A percentile compares a stretch with the other conserved stretches of the same genome.
These are phyloP conservation scores for Dorcus hopei DNA, from an alignment of 2,888 invertebrate genomes.

Conservation along the genomic window DNA sequence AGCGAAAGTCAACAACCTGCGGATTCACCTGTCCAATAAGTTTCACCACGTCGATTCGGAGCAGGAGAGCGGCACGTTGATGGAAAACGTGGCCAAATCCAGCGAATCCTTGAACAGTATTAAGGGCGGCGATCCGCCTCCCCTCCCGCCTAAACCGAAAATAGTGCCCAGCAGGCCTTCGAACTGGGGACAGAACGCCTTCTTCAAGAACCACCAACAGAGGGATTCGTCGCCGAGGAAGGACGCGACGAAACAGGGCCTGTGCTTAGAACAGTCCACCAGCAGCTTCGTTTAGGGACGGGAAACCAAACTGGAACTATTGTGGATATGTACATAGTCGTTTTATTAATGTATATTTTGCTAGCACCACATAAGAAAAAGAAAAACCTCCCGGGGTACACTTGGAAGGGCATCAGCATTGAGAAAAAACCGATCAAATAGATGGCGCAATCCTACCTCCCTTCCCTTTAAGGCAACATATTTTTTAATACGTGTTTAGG, in stretches of 20 bases:
- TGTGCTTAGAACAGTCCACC: constrained; percentile 61
- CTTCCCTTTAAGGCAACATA: too few relatives aligned
- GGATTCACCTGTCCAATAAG: constrained; percentile 28
- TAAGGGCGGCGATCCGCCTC: constrained; percentile 55
- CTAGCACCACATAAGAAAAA: too few relatives aligned
- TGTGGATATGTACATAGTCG: too few relatives aligned
- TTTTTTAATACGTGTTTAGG: too few relatives aligned
- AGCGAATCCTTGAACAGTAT: constrained; percentile 1
- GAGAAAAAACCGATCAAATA: too few relatives aligned
- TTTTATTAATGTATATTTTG: too few relatives aligned
- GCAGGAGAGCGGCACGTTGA: constrained; percentile 28
- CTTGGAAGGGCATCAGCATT: too few relatives aligned
- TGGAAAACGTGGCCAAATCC: constrained; percentile 27
- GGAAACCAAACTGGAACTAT: not conserved
- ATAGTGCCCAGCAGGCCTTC: constrained; percentile 62
- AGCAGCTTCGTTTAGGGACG: constrained; percentile 61
- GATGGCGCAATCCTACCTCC: too few relatives aligned
- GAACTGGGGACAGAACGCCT: constrained; percentile 54
- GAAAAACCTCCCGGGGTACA: too few relatives aligned
- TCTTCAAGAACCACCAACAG: constrained; percentile 30
- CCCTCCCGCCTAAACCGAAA: constrained; percentile 73
- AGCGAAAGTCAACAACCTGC: constrained; percentile 26
- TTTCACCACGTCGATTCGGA: not conserved
- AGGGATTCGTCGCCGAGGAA: constrained; percentile 16
- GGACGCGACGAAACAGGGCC: constrained; percentile 25